These are phyloP conservation scores for Pangasius krempfi DNA, from an alignment of 2,797 vertebrate genomes.

Conservation along the genomic window DNA sequence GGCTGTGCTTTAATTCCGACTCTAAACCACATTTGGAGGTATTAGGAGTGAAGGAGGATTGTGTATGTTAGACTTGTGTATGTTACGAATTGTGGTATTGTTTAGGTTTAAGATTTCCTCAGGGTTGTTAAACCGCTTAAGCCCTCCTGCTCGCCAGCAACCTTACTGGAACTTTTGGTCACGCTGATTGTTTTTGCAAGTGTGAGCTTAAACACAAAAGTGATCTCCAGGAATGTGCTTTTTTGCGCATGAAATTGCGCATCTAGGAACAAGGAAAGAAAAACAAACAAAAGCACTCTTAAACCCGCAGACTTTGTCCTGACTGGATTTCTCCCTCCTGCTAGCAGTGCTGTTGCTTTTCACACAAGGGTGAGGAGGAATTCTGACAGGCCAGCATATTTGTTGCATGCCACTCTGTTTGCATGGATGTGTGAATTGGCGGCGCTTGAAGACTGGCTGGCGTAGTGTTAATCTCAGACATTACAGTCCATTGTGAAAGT, in stretches of 20 bases:
- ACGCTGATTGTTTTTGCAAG: slow-evolving; percentile 54
- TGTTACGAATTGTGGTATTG: slow-evolving; percentile 36
- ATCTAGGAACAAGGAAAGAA: slow-evolving; percentile 48
- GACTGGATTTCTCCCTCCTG: slow-evolving; percentile 42
- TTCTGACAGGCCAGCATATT: slow-evolving; percentile 55
- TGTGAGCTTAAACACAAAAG: slow-evolving; percentile 44
- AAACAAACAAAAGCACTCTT: slow-evolving; percentile 53
- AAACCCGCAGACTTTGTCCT: slow-evolving; percentile 31
- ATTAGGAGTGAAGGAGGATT: slow-evolving; percentile 34
- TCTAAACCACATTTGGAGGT: slow-evolving; percentile 16
- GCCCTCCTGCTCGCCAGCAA: slow-evolving; percentile 14
- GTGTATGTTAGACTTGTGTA: slow-evolving; percentile 36
- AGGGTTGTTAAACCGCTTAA: slow-evolving; percentile 47
- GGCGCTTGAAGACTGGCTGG: slow-evolving; percentile 21
- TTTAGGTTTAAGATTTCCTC: slow-evolving; percentile 59
- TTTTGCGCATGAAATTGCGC: slow-evolving; percentile 46
- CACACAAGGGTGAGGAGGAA: slow-evolving; percentile 45
- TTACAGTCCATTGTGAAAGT: not conserved
- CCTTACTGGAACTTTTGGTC: slow-evolving; percentile 53
- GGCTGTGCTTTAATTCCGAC: not conserved
- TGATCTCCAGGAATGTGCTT: slow-evolving; percentile 50
- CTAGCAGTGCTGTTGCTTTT: slow-evolving; percentile 49
- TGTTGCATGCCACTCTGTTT: slow-evolving; percentile 44
- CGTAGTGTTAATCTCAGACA: not conserved
- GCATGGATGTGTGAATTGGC: slow-evolving; percentile 49